Evolutionary conservation across 2,888 invertebrate genomes (phyloP).

Genomic region (Rhogogaster chlorosoma): DNA sequence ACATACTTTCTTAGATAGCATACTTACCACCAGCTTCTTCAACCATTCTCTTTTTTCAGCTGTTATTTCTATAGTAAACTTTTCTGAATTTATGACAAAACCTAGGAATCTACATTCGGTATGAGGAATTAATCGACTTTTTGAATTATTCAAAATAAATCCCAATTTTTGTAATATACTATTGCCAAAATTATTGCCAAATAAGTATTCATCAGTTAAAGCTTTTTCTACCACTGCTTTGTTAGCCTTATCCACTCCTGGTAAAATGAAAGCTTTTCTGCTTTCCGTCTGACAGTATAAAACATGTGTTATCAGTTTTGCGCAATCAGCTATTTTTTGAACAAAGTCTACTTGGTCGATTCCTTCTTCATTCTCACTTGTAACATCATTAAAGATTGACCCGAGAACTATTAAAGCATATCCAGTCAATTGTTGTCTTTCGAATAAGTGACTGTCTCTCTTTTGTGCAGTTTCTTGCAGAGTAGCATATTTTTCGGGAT

Average conservation of each 20-base stretch:
- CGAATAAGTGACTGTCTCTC: no score
- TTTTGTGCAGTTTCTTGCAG: no score
- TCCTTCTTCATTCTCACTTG: no score
- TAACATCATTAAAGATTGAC: no score
- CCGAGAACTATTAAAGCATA: no score
- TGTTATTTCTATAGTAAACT: slow-evolving; percentile 38
- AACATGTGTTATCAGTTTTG: neutral
- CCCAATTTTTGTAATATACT: slow-evolving; percentile 28
- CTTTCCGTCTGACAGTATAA: slow-evolving; percentile 14
- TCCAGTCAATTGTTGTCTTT: no score
- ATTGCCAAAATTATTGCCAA: slow-evolving; percentile 51
- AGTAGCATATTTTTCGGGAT: no score
- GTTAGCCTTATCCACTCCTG: slow-evolving; percentile 45
- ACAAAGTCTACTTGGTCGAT: no score
- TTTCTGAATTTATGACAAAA: slow-evolving; percentile 41
- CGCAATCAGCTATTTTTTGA: no score
- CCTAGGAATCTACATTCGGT: slow-evolving; percentile 36
- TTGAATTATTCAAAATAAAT: slow-evolving; percentile 35
- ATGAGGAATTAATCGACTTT: neutral
- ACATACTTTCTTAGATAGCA: slow-evolving; percentile 31
- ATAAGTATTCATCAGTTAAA: slow-evolving; percentile 49
- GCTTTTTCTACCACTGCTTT: slow-evolving; percentile 47
- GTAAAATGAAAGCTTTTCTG: slow-evolving; percentile 53
- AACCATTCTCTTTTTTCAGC: slow-evolving; percentile 9
- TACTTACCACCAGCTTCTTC: neutral